Conservation (phyloP, 2,888 invertebrate genomes). For the Odontomyia ornata region DNA sequence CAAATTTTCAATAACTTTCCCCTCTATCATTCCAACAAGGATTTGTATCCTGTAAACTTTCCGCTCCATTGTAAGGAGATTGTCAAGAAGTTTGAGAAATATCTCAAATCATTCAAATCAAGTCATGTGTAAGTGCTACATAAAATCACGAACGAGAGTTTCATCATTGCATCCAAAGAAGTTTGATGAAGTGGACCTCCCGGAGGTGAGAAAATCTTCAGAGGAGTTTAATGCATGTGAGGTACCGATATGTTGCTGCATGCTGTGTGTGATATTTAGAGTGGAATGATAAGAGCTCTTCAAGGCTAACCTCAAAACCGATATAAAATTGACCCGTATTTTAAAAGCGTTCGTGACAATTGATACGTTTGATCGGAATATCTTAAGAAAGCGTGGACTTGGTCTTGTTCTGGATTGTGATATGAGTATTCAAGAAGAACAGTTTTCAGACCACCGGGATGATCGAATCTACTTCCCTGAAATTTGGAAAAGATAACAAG, state of each 20-base stretch:
- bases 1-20: no score
- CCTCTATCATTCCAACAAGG: background rate
- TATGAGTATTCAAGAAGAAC: no score
- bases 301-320: background rate
- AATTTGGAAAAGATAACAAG: no score
- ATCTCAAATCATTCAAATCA: slow-evolving; percentile 17
- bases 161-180: slow-evolving; percentile 49
- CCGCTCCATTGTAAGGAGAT: background rate
- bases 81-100: background rate
- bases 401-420: no score
- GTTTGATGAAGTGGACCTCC: slow-evolving; percentile 62
- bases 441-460: no score
- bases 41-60: slow-evolving; percentile 41
- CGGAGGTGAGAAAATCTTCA: slow-evolving; percentile 61
- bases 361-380: no score
- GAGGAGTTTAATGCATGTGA: slow-evolving; percentile 6
- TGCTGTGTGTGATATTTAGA: slow-evolving; percentile 27
- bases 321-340: background rate
- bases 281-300: slow-evolving; percentile 14
- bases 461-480: no score
- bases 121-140: slow-evolving; percentile 43
- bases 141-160: slow-evolving; percentile 8
- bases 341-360: background rate
- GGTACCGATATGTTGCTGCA: slow-evolving; percentile 4
- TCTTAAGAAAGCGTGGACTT: no score